Evolutionary conservation across 2,797 vertebrate genomes (phyloP).

Genomic region (Acanthopagrus latus): DNA sequence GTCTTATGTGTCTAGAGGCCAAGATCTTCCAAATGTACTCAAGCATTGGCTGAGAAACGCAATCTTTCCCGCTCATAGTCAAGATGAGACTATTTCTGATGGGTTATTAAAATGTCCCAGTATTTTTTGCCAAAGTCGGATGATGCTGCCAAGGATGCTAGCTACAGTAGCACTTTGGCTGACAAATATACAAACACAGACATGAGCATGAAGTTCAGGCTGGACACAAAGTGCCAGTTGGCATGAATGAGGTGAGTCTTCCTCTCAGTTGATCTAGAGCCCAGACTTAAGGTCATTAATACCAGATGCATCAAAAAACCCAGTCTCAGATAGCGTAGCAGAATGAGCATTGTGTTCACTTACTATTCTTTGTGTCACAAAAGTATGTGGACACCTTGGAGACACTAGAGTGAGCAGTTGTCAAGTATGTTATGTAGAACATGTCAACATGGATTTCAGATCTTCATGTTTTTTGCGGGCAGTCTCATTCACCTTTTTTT

Average conservation of each 20-base stretch:
- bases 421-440: too few species aligned
- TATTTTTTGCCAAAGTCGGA: slow-evolving; percentile 27
- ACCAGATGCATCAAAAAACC: not conserved
- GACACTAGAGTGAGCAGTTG: too few species aligned
- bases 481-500: not conserved
- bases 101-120: slow-evolving; percentile 27
- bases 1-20: not conserved
- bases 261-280: slow-evolving; percentile 27
- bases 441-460: too few species aligned
- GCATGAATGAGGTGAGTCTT: not conserved
- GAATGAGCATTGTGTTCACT: not conserved
- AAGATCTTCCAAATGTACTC: slow-evolving; percentile 15
- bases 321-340: not conserved
- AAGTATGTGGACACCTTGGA: too few species aligned
- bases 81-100: slow-evolving; percentile 17
- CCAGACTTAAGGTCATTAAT: not conserved
- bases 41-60: slow-evolving; percentile 16
- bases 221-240: slow-evolving; percentile 24
- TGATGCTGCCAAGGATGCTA: slow-evolving; percentile 33
- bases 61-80: slow-evolving; percentile 4
- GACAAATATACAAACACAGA: slow-evolving; percentile 28
- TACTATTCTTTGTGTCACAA: not conserved
- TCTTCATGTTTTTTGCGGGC: too few species aligned
- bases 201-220: slow-evolving; percentile 11
- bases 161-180: slow-evolving; percentile 15